Conservation (phyloP, 2,797 vertebrate species). For the Geotrypetes seraphini region DNA sequence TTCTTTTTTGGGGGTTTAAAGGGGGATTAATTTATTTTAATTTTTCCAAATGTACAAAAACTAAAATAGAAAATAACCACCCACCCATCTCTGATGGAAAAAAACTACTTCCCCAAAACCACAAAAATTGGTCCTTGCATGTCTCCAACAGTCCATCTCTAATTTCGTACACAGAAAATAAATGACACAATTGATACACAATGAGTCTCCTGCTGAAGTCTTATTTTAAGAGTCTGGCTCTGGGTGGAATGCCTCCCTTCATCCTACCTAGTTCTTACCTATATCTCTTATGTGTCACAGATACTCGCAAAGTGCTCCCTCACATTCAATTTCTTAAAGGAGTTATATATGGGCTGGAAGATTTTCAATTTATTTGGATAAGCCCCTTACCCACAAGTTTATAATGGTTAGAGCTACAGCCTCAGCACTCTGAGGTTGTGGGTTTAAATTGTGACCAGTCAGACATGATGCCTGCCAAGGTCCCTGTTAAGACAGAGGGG, state of each 20-base stretch:
- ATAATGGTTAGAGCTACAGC: too few species aligned
- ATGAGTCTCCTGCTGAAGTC: slow-evolving; percentile 27
- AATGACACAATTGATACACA: slow-evolving; percentile 46
- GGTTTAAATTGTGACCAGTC: too few species aligned
- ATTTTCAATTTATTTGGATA: too few species aligned
- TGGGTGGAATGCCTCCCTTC: slow-evolving; percentile 5
- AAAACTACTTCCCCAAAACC: slow-evolving; percentile 31
- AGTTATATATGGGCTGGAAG: too few species aligned
- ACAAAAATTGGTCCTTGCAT: slow-evolving; percentile 48
- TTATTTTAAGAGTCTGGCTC: background rate
- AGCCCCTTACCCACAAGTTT: too few species aligned
- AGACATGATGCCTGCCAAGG: too few species aligned
- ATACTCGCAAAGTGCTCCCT: too few species aligned
- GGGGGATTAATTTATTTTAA: slow-evolving; percentile 65
- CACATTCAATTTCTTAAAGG: too few species aligned
- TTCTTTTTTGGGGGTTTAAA: too few species aligned
- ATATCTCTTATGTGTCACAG: slow-evolving; percentile 3
- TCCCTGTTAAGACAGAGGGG: too few species aligned
- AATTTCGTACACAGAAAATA: slow-evolving; percentile 41
- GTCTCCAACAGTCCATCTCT: slow-evolving; percentile 61
- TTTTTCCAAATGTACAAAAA: slow-evolving; percentile 74
- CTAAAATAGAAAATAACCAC: slow-evolving; percentile 54
- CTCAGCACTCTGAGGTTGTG: too few species aligned
- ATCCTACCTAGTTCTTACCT: background rate
- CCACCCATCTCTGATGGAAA: slow-evolving; percentile 33